Evolutionary conservation across 1,140 invertebrate species (phyloP).

Genomic region (Trichoplusia ni): DNA sequence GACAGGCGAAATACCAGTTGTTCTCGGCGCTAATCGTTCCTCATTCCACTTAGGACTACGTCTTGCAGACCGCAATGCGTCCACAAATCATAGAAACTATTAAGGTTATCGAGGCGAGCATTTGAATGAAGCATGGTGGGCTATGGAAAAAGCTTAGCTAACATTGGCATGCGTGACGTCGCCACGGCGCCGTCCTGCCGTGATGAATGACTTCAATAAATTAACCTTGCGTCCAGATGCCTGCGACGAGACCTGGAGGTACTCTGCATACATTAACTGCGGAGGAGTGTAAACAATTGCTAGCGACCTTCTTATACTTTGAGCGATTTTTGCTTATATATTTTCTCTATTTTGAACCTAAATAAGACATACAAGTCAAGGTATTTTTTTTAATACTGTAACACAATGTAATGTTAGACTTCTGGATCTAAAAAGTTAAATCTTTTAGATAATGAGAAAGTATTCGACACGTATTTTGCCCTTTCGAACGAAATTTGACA

Average conservation of each 20-base stretch:
- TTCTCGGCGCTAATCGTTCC: conserved; percentile 20
- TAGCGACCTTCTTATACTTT: not conserved
- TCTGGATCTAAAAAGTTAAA: no score
- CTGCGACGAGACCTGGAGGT: conserved; percentile 46
- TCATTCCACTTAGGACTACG: conserved; percentile 19
- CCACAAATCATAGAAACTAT: conserved; percentile 46
- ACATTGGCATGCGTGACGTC: conserved; percentile 46
- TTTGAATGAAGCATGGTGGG: conserved; percentile 38
- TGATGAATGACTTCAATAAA: conserved; percentile 55
- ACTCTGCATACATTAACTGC: conserved; percentile 46
- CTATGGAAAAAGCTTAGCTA: conserved; percentile 37
- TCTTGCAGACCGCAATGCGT: conserved; percentile 18
- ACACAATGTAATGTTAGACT: no score
- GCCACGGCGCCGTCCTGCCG: conserved; percentile 37
- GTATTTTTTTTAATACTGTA: no score
- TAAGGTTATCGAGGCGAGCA: conserved; percentile 49
- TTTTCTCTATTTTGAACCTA: no score
- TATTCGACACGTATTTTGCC: no score
- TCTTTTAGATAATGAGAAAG: no score
- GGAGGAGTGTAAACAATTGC: not conserved
- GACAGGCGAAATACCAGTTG: conserved; percentile 9
- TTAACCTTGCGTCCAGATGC: conserved; percentile 51
- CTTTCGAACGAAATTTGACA: no score
- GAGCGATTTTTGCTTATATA: no score
- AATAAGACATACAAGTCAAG: no score